Base-by-base conservation (phyloP, 64 coral and sea anemone species). In the Catalaphyllia jardinei region DNA sequence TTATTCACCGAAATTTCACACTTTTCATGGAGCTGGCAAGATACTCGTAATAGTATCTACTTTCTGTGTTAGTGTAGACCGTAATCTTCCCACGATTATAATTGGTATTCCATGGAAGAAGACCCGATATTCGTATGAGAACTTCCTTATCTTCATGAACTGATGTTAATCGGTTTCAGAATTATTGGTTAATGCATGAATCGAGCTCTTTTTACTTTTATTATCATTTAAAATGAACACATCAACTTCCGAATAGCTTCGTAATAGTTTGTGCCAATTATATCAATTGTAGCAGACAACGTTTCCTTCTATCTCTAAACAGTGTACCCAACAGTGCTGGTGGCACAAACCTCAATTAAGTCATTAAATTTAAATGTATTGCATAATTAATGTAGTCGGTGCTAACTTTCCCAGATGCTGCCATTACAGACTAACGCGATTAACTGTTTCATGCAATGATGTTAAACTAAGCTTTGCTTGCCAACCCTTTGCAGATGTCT, bases 291-390 rank as follows among this genome's bases (percentile, higher is more conserved):
- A 30, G 29, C 20, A 24, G 17, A 35, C 20, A 83, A 52, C 52
- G 15, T 5, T 61, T 59, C 31, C 61, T 81, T 11, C 16, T 16
- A 62, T 71, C 49, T 85, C 16, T 52, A 38, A 50, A 22, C 24
- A 51, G n/a, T 16, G 5, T 12, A 22, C 22, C 65, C 13, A 71
- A 54, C 62, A 55, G 25, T n/a, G 38, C 81, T 71, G 62, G 81
- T 85, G 62, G 81, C 31, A 11, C 52, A 85, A 65, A 71, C 81
- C 81, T 85, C 81, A 71, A 71, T 28, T 17, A 71, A 50, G 20
- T 69, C 38, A 85, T 85, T 50, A 85, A 85, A 71, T 10, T 50
- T 71, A 85, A 71, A 72, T 85, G 55, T 42, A 14, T 57, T 83
- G 28, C 25, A 71, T 24, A 65, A 30, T 38, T n/a, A 31, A 64